phyloP scores from a whole-genome alignment of 2,888 invertebrate species.

The Sicus ferrugineus region DNA sequence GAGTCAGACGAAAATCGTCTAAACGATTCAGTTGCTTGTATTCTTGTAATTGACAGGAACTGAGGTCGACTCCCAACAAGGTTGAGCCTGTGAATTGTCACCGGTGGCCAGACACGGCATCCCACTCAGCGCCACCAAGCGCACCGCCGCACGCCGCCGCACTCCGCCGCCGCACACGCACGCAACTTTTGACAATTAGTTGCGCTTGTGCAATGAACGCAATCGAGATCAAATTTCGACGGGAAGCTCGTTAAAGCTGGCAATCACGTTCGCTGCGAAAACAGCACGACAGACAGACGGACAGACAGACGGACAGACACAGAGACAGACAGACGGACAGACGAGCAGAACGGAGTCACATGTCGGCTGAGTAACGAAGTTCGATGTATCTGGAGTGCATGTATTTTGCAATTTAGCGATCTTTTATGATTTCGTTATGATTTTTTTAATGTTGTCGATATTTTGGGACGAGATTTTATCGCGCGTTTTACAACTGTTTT shows the following conservation, averaged over 20 bases:
- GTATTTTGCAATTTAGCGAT: not conserved
- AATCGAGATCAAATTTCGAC: conserved; percentile 25
- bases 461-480: not conserved
- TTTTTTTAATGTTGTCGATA: not conserved
- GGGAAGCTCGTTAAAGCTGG: conserved; percentile 26
- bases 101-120: too few relatives aligned
- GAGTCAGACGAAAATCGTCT: not conserved
- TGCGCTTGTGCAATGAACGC: conserved; percentile 13
- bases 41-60: conserved; percentile 5
- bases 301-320: not conserved
- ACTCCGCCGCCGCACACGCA: too few relatives aligned
- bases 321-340: too few relatives aligned
- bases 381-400: too few relatives aligned
- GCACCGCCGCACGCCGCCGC: not conserved
- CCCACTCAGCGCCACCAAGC: not conserved
- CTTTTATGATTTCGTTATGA: conserved; percentile 6
- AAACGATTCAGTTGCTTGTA: not conserved
- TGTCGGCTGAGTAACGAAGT: not conserved
- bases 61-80: not conserved
- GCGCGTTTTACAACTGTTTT: not conserved
- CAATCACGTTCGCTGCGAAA: not conserved
- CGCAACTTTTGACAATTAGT: conserved; percentile 27
- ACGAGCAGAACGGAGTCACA: too few relatives aligned
- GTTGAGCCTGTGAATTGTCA: too few relatives aligned
- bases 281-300: not conserved